Evolutionary conservation across 2,888 invertebrate genomes (phyloP), one percentile per base, ranked within the genome.

Genomic region (Dryocosmus kuriphilus): DNA sequence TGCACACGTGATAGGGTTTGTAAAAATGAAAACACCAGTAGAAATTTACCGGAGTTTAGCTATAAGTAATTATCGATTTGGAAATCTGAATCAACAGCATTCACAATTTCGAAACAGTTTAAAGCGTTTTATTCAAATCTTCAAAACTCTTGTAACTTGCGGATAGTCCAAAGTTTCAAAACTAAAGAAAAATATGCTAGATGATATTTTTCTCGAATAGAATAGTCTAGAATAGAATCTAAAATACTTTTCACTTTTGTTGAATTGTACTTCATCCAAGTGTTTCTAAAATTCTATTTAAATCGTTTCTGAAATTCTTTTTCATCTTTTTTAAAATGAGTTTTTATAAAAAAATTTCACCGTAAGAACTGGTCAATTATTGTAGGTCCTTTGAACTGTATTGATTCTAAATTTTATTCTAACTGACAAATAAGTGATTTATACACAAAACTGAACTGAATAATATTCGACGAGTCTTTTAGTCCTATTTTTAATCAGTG

Each of bases 331-430:
- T 19, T 41, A 30, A 67, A 67, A 67, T 67, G 24, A 16, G 27
- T 67, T 27, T 46, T 41, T 51, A 30, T 27, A 9, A 27, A 4
- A 30, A 51, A 51, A 51, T 32, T 51, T 11, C 46, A 67, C n/a
- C 4, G 11, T 51, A 51, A 30, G n/a, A 71, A 51, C 51, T 71
- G 19, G 51, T 30, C 51, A 71, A 71, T 71, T 51, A 30, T 46
- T 71, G n/a, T 71, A 30, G 30, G n/a, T n/a, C 51, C 41, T 30
- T 30, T 46, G 8, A 71, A 71, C 71, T 51, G 71, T 8, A 71
- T 30, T 71, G 30, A 51, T 71, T 51, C 71, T 51, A 51, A 71
- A 71, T 71, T 51, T 71, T 51, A 51, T 46, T 71, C 27, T 9
- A 71, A 71, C 46, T 46, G 67, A 51, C 27, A 71, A 27, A 65